Evolutionary conservation across 1,140 invertebrate genomes (phyloP).

Genomic region (Glomeris maerens): DNA sequence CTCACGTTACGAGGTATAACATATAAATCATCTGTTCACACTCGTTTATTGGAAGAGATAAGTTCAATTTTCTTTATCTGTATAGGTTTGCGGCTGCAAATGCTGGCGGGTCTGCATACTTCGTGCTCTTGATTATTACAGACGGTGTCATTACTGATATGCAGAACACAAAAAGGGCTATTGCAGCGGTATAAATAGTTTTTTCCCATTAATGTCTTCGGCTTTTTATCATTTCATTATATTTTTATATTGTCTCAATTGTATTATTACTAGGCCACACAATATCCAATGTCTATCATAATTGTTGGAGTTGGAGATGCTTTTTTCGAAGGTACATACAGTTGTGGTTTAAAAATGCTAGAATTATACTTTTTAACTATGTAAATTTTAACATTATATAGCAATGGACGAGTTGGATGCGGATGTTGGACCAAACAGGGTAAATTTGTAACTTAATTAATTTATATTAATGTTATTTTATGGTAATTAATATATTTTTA

Average conservation of each 20-base stretch:
- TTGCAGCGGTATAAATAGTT: neutral
- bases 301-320: conserved; percentile 46
- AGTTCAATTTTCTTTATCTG: neutral
- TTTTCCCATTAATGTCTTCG: neutral
- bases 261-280: conserved; percentile 30
- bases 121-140: conserved; percentile 47
- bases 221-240: too few species aligned
- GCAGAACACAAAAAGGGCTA: neutral
- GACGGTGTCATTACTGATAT: conserved; percentile 43
- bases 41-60: neutral
- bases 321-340: conserved; percentile 35
- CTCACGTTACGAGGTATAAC: conserved; percentile 34
- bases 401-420: conserved; percentile 31
- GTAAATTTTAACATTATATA: conserved; percentile 5
- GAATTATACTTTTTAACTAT: neutral
- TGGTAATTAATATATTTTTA: too few species aligned
- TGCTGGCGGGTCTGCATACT: conserved; percentile 41
- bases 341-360: neutral
- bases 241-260: too few species aligned
- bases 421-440: conserved; percentile 34
- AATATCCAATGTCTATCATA: conserved; percentile 43
- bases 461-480: neutral
- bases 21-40: neutral
- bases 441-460: too few species aligned
- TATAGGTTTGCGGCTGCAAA: conserved; percentile 15